Percentiles rank a stretch among this genome's conserved stretches.
phyloP scores from a whole-genome alignment of 2,113 vertebrate genomes.

The Glaucomys volans region DNA sequence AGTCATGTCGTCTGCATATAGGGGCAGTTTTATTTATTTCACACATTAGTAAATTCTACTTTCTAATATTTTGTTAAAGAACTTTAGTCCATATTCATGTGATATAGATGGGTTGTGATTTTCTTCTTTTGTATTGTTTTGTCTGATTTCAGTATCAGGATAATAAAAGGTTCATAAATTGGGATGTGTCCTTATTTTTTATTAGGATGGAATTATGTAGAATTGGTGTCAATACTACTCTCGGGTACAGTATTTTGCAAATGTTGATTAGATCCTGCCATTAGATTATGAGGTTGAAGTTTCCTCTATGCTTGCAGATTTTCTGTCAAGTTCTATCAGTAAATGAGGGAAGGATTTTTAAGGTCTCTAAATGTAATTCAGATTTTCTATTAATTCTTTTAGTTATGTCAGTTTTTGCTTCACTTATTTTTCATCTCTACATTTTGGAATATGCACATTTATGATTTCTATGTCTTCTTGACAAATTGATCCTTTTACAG shows the following conservation, averaged over 20 bases:
- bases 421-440: neutral
- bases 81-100: neutral
- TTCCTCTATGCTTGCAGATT: neutral
- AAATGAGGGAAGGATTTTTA: neutral
- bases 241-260: neutral
- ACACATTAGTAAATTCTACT: neutral
- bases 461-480: neutral
- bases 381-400: neutral
- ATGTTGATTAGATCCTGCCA: neutral
- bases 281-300: neutral
- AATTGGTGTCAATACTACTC: neutral
- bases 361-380: neutral
- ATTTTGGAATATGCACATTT: neutral
- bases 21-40: no score
- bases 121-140: neutral
- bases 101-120: neutral
- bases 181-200: neutral
- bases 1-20: neutral
- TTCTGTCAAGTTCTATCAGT: neutral
- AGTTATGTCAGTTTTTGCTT: neutral
- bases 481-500: neutral
- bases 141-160: neutral
- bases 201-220: neutral
- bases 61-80: neutral
- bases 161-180: neutral